Base-by-base conservation (phyloP, 2,797 vertebrate genomes). In the Gallinago nigripennis region DNA sequence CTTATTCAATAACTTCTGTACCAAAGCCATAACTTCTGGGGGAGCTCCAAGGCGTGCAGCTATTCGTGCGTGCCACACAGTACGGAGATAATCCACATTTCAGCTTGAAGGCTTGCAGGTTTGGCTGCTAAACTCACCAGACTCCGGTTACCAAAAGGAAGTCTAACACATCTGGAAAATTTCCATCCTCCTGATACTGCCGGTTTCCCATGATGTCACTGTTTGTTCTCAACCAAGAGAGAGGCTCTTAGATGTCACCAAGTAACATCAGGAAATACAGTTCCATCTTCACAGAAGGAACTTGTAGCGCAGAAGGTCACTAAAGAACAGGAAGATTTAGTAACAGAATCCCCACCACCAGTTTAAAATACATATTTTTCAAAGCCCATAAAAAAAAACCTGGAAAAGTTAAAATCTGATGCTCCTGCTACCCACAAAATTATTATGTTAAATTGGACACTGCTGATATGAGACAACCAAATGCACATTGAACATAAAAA, bases 61-160 rank as follows among this genome's bases (percentile, higher is more conserved):
- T 64, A 6, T 56, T 14, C 3, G 1, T 4, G 2, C 41, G 3
- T 4, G 0, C 48, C 56, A 27, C 41, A 35, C 5, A 46, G 16
- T 12, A 31, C 11, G 48, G 35, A 82, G 35, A 54, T 25, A 61
- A 75, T 41, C 70, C 63, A 71, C 20, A 69, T 75, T 92, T 83
- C 76, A 83, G 9, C 35, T 72, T 69, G 82, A 95, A 88, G 53
- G 17, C 54, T 79, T 72, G 39, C 72, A 72, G 82, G 69, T 83
- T 72, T 90, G 82, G 50, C 57, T 37, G 61, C 66, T 75, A 72
- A 86, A 71, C 25, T 91, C 63, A 79, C 58, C 51, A 88, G 82
- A 50, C 37, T 37, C 56, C 63, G 30, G 31, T 2, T 87, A 71
- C 54, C 0, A 1, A 82, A 80, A 86, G 76, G 85, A 90, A 94